Conservation (phyloP, 2,797 vertebrate genomes). For the Smutsia temminckii region DNA sequence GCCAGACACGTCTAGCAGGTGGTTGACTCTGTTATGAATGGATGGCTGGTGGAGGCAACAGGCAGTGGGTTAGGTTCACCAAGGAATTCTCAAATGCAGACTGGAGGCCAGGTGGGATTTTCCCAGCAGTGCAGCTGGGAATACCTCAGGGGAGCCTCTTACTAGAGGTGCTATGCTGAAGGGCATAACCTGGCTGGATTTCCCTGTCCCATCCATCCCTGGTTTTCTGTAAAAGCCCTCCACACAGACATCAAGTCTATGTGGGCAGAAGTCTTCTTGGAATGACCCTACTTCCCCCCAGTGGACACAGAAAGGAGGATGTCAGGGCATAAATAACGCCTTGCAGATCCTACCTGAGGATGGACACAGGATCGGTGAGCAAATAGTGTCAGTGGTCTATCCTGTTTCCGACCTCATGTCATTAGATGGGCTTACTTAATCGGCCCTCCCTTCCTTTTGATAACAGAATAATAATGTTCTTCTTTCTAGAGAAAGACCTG, state of each 20-base stretch:
- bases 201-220: not conserved
- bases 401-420: not conserved
- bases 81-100: not conserved
- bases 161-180: not conserved
- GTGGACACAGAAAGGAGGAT: not conserved
- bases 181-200: not conserved
- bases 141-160: not conserved
- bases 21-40: not conserved
- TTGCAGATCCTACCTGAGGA: not conserved
- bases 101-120: not conserved
- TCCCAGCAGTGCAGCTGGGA: not conserved
- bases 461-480: not conserved
- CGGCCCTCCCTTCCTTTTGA: not conserved
- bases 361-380: not conserved
- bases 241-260: not conserved
- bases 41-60: not conserved
- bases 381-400: not conserved
- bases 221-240: not conserved
- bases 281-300: not conserved
- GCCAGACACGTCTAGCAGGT: not conserved
- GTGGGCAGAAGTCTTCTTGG: not conserved
- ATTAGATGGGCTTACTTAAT: not conserved
- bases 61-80: not conserved
- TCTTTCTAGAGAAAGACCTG: not conserved
- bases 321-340: not conserved